Percentiles rank a stretch among this genome's conserved stretches.
These are phyloP conservation scores for Synodontis membranacea DNA, from an alignment of 2,113 vertebrate species.

Conservation along the genomic window DNA sequence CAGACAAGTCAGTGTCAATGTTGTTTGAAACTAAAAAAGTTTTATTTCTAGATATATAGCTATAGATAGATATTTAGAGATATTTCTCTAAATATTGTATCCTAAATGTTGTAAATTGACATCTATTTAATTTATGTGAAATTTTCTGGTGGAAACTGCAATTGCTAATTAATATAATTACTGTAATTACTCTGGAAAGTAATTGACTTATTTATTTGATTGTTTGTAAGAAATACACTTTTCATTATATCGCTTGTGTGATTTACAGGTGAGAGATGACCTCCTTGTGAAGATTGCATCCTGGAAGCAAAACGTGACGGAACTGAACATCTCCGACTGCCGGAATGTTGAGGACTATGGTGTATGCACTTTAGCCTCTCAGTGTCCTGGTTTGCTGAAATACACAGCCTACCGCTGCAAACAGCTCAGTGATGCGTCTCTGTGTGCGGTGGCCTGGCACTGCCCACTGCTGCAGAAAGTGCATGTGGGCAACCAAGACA, in stretches of 20 bases:
- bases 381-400: constrained; percentile 88
- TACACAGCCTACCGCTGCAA: constrained; percentile 97
- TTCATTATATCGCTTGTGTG: not conserved
- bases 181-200: not conserved
- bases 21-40: not conserved
- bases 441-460: constrained; percentile 84
- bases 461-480: constrained; percentile 94
- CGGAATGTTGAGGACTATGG: constrained; percentile 91
- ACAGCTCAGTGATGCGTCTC: constrained; percentile 90
- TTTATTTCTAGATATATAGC: too few relatives aligned
- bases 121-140: not conserved
- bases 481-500: constrained; percentile 97
- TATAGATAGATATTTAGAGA: too few relatives aligned
- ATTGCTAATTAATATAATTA: not conserved
- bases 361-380: constrained; percentile 86
- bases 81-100: not conserved
- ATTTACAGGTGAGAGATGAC: constrained; percentile 86
- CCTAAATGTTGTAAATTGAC: not conserved
- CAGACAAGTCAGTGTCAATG: constrained; percentile 81
- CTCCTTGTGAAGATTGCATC: constrained; percentile 93
- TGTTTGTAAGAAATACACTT: not conserved
- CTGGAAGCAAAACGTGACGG: constrained; percentile 92
- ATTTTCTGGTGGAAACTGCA: not conserved
- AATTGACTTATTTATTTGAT: not conserved
- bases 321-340: constrained; percentile 98